Conservation (phyloP, 2,113 vertebrate species). For the Muntiacus reevesi region DNA sequence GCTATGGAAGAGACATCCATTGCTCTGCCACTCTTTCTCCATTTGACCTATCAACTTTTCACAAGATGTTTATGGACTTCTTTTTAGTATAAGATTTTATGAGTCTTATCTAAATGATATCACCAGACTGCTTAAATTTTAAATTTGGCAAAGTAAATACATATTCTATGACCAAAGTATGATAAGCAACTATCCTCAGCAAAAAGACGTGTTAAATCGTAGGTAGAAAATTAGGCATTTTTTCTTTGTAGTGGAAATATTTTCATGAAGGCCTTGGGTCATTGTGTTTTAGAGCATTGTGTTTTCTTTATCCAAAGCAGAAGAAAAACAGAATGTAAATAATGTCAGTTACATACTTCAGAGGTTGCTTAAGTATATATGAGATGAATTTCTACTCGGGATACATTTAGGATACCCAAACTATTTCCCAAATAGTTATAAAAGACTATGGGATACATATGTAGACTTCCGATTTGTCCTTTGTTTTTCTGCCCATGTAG, state of each 20-base stretch:
- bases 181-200: constrained; percentile 1
- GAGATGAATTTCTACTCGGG: neutral
- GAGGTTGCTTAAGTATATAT: neutral
- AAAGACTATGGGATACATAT: neutral
- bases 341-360: neutral
- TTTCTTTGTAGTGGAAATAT: neutral
- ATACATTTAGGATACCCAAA: neutral
- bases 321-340: neutral
- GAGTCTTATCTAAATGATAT: neutral
- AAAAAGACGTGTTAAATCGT: neutral
- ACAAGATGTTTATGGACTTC: neutral
- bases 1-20: neutral
- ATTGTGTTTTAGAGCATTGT: neutral
- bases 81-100: neutral
- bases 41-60: neutral
- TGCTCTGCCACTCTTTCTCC: neutral
- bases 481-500: neutral
- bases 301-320: neutral
- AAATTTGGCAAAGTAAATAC: neutral
- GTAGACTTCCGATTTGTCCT: neutral
- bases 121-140: neutral
- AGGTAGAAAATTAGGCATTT: neutral
- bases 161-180: neutral
- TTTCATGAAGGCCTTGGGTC: neutral
- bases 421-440: constrained; percentile 16